Evolutionary conservation across 2,113 vertebrate species (phyloP).

Genomic region (Pavo muticus): DNA sequence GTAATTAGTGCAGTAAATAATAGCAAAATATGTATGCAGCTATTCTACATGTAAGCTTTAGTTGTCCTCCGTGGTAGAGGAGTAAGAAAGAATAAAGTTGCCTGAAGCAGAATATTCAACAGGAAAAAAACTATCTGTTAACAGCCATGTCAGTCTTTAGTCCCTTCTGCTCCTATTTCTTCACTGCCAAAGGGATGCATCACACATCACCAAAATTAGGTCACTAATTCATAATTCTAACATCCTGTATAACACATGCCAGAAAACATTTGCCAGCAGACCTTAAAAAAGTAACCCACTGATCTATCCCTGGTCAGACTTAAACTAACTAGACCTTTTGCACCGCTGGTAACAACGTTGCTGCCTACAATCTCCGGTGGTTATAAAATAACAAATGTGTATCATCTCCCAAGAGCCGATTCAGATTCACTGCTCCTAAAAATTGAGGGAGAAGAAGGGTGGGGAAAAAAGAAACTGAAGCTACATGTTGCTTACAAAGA

Average conservation of each 20-base stretch:
- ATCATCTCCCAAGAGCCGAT: background rate
- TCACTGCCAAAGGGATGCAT: background rate
- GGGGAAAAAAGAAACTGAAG: background rate
- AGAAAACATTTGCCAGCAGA: background rate
- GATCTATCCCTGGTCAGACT: background rate
- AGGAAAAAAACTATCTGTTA: background rate
- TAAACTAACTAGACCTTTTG: background rate
- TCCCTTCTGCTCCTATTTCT: background rate
- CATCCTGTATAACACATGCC: background rate
- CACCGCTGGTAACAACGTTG: accelerated
- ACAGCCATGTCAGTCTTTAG: background rate
- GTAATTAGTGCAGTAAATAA: background rate
- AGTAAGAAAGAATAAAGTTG: background rate
- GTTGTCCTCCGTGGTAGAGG: accelerated
- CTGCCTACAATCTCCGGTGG: background rate
- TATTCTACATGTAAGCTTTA: background rate
- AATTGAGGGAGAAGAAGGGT: background rate
- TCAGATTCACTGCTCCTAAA: background rate
- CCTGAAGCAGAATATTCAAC: background rate
- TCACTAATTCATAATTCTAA: background rate
- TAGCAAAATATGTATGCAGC: accelerated
- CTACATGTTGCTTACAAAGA: background rate
- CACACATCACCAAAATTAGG: background rate
- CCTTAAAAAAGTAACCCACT: background rate
- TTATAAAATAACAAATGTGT: background rate